Evolutionary conservation across 92 coral and sea anemone species (phyloP).

Genomic region (Epizoanthus illoricatus): DNA sequence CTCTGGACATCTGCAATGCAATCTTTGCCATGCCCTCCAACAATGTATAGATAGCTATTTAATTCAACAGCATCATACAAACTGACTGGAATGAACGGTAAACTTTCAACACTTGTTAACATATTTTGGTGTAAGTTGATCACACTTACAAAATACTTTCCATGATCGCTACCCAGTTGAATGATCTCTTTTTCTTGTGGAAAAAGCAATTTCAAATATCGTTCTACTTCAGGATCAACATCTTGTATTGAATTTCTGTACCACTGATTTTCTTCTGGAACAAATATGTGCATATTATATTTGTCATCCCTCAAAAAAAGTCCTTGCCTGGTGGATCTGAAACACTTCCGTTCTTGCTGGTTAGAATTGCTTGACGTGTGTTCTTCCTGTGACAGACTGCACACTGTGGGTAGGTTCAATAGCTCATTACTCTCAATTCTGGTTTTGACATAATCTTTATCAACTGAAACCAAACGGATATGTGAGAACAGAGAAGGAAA

Average conservation of each 20-base stretch:
- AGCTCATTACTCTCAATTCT: not conserved
- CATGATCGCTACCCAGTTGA: not conserved
- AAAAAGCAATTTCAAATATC: not conserved
- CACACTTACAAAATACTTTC: not conserved
- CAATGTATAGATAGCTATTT: not conserved
- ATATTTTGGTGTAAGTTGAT: not conserved
- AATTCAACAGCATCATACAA: not conserved
- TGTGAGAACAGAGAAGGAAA: not conserved
- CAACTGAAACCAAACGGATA: not conserved
- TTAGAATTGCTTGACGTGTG: no score
- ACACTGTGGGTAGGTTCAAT: not conserved
- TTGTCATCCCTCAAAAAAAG: not conserved
- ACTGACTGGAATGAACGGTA: not conserved
- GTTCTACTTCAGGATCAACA: not conserved
- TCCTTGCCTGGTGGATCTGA: not conserved
- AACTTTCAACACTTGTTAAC: not conserved
- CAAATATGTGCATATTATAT: not conserved
- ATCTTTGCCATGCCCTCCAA: not conserved
- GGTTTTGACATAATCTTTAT: not conserved
- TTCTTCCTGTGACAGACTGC: not conserved
- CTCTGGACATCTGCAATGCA: not conserved
- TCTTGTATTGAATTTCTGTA: not conserved
- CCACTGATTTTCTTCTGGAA: not conserved
- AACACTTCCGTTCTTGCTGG: not conserved
- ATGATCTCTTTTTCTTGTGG: not conserved